phyloP scores from a whole-genome alignment of 2,113 vertebrate species.

The Lamprotornis superbus region DNA sequence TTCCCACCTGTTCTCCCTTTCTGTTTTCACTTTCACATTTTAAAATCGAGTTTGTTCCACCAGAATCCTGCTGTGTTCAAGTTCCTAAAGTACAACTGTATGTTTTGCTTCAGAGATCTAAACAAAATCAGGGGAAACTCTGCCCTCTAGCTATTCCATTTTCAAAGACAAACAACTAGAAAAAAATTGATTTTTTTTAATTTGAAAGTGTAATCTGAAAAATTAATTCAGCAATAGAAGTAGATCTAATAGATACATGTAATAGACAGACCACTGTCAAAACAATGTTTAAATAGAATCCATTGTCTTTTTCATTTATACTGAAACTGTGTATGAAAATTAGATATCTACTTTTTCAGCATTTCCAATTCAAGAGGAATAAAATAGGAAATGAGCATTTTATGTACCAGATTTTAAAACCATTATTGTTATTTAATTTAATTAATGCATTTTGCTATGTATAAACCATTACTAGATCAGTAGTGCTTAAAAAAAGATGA shows the following conservation, averaged over 20 bases:
- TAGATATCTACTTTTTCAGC: neutral
- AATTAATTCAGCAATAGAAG: neutral
- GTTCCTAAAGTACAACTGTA: neutral
- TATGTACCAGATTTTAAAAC: neutral
- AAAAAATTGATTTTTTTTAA: neutral
- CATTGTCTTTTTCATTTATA: neutral
- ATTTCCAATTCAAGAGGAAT: neutral
- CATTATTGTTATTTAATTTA: slow-evolving; percentile 34
- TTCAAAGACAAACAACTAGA: neutral
- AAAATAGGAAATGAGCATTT: neutral
- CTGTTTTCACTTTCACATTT: neutral
- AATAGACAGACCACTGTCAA: neutral
- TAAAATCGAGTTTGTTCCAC: neutral
- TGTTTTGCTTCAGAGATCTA: neutral
- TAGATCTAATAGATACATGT: neutral
- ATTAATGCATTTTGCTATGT: slow-evolving; percentile 34
- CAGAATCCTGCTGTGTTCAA: neutral
- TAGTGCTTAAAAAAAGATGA: slow-evolving; percentile 26
- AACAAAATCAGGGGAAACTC: neutral
- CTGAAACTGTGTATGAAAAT: neutral
- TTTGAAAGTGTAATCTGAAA: neutral
- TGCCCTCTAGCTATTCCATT: neutral
- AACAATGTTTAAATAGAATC: neutral
- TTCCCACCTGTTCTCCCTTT: neutral
- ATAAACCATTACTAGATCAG: neutral